Evolutionary conservation across 2,113 vertebrate genomes (phyloP), one percentile per base, ranked within the genome.

Genomic region (Neotoma lepida): DNA sequence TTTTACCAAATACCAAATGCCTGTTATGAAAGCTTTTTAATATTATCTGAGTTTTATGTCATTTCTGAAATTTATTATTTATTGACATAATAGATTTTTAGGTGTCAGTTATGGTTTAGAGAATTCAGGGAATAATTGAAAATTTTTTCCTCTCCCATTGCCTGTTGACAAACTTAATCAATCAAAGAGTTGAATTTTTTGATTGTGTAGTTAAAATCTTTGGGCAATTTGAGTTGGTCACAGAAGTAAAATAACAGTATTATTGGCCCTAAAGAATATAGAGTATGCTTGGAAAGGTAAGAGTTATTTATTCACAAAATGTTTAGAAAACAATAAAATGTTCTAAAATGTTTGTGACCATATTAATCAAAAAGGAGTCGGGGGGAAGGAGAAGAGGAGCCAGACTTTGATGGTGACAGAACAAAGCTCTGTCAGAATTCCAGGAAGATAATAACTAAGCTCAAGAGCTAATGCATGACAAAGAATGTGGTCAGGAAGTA

Each of bases 1-100:
- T 89, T 95, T 80, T 82, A 86, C 58, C 88, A 96, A 95, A 94
- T 91, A 92, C 68, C 88, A 92, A 91, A 87, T 61, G 80, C 64
- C 87, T 51, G 0, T 9, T 49, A 49, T 6, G 68, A 94, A 92
- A 35, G 9, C 64, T 85, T 94, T 95, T 66, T 64, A 89, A 86
- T 94, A 80, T 44, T 84, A 61, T n/a, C 86, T 54, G 22, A 82
- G 81, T 56, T 94, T 94, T 88, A 51, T 91, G 46, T 33, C 88
- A 88, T 61, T 94, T 93, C 9, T 89, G 63, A 92, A 91, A 92
- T 91, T 44, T 87, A 89, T 89, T 94, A 95, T 86, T 92, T 93
- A 94, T 90, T 88, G 89, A 93, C 81, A 89, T 70, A 86, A 84
- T 70, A 88, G 90, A 88, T 71, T 70, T 92, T 82, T 90, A 90